These are phyloP conservation scores for Nyctereutes procyonoides DNA, from an alignment of 2,113 vertebrate genomes.

Conservation along the genomic window DNA sequence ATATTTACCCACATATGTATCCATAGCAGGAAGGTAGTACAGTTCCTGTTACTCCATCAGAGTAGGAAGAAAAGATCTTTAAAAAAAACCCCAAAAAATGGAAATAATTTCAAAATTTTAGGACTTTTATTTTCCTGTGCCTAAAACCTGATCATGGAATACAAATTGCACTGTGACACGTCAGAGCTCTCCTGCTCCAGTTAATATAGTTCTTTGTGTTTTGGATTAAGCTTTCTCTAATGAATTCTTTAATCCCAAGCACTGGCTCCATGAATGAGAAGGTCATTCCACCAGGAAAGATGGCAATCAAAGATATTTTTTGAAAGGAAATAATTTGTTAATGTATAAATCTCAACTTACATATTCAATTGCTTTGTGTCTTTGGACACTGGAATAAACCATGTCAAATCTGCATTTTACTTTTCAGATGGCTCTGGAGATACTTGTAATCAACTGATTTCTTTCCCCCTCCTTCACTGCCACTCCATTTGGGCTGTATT, in stretches of 20 bases:
- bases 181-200: neutral
- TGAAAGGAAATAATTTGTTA: neutral
- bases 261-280: neutral
- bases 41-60: neutral
- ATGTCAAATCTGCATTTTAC: neutral
- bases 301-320: neutral
- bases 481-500: neutral
- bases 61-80: neutral
- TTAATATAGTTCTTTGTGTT: no score
- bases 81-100: neutral
- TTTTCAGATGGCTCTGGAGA: neutral
- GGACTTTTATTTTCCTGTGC: neutral
- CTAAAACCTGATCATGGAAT: neutral
- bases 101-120: constrained; percentile 2
- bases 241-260: no score
- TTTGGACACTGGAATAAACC: neutral
- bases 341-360: neutral
- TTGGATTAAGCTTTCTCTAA: neutral
- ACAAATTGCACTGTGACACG: neutral
- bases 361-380: neutral
- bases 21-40: neutral
- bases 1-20: neutral
- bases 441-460: neutral
- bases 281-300: neutral
- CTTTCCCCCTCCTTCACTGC: neutral